Percentiles rank a stretch among this genome's conserved stretches.
These are phyloP conservation scores for Drosophila willistoni DNA, from an alignment of 1,140 invertebrate species.

Conservation along the genomic window DNA sequence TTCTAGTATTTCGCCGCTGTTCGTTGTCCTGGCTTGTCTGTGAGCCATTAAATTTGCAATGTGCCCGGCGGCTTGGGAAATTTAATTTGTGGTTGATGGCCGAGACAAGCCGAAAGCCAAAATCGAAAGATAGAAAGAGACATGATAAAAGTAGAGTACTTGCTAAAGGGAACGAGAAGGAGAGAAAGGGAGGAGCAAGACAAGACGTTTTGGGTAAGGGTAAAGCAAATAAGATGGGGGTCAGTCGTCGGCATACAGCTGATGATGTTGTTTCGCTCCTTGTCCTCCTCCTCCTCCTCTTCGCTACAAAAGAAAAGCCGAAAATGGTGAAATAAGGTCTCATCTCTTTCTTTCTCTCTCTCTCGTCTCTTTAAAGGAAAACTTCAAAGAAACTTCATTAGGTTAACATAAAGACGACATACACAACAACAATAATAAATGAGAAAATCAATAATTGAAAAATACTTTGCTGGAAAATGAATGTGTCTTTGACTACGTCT, in stretches of 20 bases:
- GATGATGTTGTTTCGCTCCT: conserved; percentile 10
- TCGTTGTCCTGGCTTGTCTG: conserved; percentile 37
- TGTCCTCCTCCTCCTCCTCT: not conserved
- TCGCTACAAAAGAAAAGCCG: not conserved
- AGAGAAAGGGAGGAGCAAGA: not conserved
- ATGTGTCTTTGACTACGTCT: no score
- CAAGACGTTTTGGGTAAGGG: not conserved
- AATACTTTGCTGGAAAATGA: no score
- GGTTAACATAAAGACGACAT: not conserved
- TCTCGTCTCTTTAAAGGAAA: not conserved
- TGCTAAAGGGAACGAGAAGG: not conserved
- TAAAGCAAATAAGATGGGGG: not conserved
- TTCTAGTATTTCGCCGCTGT: not conserved
- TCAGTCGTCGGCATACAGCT: conserved; percentile 16
- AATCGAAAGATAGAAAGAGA: not conserved
- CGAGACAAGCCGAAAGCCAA: conserved; percentile 54
- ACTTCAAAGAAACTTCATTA: conserved; percentile 12
- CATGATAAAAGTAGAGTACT: not conserved
- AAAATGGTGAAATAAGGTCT: not conserved
- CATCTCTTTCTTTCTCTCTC: not conserved
- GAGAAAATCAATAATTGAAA: no score
- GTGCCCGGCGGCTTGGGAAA: conserved; percentile 43
- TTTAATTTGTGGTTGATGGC: conserved; percentile 65
- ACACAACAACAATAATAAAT: no score
- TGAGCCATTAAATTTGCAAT: conserved; percentile 71